phyloP scores from a whole-genome alignment of 2,888 invertebrate species.

The Erannis defoliaria region DNA sequence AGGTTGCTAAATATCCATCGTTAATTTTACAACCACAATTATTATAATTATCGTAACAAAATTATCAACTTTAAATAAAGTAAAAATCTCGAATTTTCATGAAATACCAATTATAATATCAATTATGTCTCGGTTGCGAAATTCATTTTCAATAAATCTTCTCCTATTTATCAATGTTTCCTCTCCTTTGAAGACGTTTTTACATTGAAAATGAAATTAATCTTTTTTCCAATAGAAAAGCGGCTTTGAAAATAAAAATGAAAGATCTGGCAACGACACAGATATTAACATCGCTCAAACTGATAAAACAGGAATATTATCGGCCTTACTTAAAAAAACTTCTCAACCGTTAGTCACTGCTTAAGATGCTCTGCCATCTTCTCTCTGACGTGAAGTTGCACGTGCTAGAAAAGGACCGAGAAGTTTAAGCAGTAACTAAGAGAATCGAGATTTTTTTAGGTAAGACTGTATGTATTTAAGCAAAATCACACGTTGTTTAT shows the following conservation, averaged over 20 bases:
- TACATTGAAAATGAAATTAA: slow-evolving; percentile 30
- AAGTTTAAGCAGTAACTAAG: no score
- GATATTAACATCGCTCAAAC: slow-evolving; percentile 3
- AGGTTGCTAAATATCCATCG: no score
- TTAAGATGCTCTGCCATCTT: no score
- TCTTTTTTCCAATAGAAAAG: slow-evolving; percentile 22
- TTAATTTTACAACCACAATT: no score
- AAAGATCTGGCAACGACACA: slow-evolving; percentile 8
- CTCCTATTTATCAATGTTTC: slow-evolving; percentile 23
- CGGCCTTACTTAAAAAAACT: no score
- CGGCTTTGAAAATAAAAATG: slow-evolving; percentile 10
- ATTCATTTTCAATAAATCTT: slow-evolving; percentile 21
- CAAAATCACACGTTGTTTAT: neutral
- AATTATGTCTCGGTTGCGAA: slow-evolving; percentile 9
- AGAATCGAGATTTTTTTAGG: no score
- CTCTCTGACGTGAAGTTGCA: no score
- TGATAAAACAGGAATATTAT: neutral
- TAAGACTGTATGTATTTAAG: no score
- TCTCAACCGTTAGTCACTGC: no score
- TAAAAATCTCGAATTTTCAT: neutral
- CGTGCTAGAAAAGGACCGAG: no score
- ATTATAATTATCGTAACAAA: no score
- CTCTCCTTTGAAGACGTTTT: slow-evolving; percentile 27
- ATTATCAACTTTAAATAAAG: neutral
- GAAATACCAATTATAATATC: slow-evolving; percentile 8